Evolutionary conservation across 2,113 vertebrate genomes (phyloP).

Genomic region (Camelus bactrianus): DNA sequence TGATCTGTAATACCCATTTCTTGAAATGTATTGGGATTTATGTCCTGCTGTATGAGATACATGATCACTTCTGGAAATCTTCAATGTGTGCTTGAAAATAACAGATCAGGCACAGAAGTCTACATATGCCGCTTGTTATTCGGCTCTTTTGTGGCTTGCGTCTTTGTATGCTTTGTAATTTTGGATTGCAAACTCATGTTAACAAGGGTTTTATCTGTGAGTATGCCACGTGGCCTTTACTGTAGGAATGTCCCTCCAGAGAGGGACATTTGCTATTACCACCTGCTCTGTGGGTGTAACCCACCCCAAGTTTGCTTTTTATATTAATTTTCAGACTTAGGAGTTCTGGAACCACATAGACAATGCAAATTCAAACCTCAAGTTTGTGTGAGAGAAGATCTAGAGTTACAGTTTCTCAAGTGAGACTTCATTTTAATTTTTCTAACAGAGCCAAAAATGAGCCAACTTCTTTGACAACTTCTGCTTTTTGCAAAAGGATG

Average conservation of each 20-base stretch:
- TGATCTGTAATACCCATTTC: not conserved
- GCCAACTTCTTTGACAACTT: not conserved
- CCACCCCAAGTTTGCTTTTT: not conserved
- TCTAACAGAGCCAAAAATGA: not conserved
- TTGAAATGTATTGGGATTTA: not conserved
- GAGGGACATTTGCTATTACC: not conserved
- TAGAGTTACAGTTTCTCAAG: constrained; percentile 23
- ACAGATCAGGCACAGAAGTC: not conserved
- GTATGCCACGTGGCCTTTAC: not conserved
- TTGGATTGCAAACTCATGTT: not conserved
- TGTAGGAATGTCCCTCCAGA: not conserved
- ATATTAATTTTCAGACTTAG: not conserved
- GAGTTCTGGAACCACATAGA: not conserved
- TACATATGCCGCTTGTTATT: not conserved
- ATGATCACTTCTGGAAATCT: not conserved
- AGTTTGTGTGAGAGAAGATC: constrained; percentile 12
- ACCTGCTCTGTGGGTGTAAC: not conserved
- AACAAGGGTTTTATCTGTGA: not conserved
- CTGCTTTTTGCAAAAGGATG: not conserved
- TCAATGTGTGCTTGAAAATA: not conserved
- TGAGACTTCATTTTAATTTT: not conserved
- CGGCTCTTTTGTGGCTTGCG: not conserved
- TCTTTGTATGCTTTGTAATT: not conserved
- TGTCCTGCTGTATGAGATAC: accelerated
- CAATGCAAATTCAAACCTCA: not conserved